Evolutionary conservation across 2,113 vertebrate genomes (phyloP).

Genomic region (Rhinopomastus cyanomelas): DNA sequence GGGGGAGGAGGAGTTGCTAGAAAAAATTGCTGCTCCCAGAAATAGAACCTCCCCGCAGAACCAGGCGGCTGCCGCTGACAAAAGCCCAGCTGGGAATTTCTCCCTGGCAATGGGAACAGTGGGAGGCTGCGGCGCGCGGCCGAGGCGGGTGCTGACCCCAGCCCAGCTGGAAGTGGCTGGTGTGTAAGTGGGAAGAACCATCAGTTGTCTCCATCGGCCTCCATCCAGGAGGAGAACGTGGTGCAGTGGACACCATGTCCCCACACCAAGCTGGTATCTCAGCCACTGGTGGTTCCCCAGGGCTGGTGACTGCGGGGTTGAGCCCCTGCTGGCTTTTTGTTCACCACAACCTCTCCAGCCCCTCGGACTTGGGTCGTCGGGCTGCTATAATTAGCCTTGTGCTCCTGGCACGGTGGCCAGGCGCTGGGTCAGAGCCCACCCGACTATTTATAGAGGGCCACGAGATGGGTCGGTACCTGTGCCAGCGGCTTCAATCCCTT

Average conservation of each 20-base stretch:
- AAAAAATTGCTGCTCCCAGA: constrained; percentile 40
- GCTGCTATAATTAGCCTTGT: constrained; percentile 28
- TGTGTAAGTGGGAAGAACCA: not conserved
- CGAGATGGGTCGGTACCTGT: not conserved
- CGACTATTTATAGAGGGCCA: constrained; percentile 17
- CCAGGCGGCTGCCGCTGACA: not conserved
- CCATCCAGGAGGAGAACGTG: not conserved
- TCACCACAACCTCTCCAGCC: not conserved
- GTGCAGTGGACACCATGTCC: fast-evolving
- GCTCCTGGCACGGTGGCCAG: not conserved
- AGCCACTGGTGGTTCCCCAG: not conserved
- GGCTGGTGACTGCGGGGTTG: not conserved
- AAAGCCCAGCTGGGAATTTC: constrained; percentile 56
- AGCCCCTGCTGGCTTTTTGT: not conserved
- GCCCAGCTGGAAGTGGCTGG: not conserved
- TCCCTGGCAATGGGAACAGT: not conserved
- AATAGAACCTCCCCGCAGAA: constrained; percentile 51
- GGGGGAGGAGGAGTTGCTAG: not conserved
- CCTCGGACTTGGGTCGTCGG: not conserved
- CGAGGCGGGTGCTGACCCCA: not conserved
- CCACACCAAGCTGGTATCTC: not conserved
- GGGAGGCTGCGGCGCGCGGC: not conserved
- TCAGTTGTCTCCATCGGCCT: not conserved
- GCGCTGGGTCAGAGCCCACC: constrained; percentile 47
- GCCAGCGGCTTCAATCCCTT: constrained; percentile 17